phyloP scores from a whole-genome alignment of 2,797 vertebrate genomes.

The Pangasius sanitwongsei region DNA sequence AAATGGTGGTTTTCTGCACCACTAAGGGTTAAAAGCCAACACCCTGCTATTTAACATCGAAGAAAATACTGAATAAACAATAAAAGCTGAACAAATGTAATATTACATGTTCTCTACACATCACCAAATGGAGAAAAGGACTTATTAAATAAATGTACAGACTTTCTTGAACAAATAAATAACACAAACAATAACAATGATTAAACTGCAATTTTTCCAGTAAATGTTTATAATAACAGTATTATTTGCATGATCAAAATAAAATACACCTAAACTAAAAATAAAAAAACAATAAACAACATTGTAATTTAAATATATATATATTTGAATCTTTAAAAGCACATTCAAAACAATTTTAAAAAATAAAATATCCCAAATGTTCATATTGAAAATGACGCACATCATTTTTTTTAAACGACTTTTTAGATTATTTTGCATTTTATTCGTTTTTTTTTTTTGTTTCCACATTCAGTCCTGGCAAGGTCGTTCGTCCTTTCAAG shows the following conservation, averaged over 20 bases:
- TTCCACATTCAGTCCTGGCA: conserved; percentile 61
- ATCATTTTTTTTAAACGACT: conserved; percentile 11
- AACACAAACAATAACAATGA: conserved; percentile 34
- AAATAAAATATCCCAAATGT: conserved; percentile 19
- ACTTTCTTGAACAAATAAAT: conserved; percentile 35
- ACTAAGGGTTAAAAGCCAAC: conserved; percentile 87
- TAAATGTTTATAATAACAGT: conserved; percentile 50
- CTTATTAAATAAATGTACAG: conserved; percentile 50
- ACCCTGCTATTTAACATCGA: conserved; percentile 80
- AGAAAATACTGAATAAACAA: conserved; percentile 65
- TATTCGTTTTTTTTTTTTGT: conserved; percentile 19
- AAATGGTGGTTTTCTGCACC: conserved; percentile 60
- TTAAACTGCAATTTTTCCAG: conserved; percentile 46
- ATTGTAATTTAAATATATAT: conserved; percentile 34
- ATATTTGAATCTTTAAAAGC: conserved; percentile 13
- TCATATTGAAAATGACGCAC: neutral
- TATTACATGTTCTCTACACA: conserved; percentile 6
- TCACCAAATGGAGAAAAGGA: conserved; percentile 13
- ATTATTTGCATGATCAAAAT: conserved; percentile 46
- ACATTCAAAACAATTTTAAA: conserved; percentile 23
- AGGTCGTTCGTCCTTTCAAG: conserved; percentile 82
- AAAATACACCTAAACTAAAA: conserved; percentile 51
- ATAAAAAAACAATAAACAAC: conserved; percentile 24
- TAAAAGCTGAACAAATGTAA: conserved; percentile 46
- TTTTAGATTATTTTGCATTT: conserved; percentile 4